Conservation (phyloP, 2,797 vertebrate species). For the Halcyon smyrnensis region DNA sequence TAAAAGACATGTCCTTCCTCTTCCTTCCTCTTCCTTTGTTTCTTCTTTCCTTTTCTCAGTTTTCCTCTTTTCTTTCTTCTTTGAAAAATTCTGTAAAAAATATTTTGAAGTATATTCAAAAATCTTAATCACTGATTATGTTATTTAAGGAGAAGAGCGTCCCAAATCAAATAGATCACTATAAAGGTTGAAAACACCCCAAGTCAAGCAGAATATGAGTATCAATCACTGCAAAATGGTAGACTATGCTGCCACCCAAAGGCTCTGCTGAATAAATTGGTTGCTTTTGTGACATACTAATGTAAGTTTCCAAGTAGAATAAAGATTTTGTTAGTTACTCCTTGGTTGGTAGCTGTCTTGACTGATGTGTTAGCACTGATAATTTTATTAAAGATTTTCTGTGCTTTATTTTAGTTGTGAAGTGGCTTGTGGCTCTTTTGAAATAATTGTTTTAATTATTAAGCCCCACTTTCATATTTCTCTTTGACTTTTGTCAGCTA, state of each 20-base stretch:
- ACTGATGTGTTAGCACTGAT: not conserved
- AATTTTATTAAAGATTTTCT: not conserved
- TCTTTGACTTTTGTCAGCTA: not conserved
- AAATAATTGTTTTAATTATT: not conserved
- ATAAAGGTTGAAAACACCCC: fast-evolving
- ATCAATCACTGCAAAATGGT: not conserved
- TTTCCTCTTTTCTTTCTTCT: not conserved
- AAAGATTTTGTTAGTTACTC: not conserved
- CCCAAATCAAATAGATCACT: not conserved
- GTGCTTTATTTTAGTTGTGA: not conserved
- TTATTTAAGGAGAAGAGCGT: not conserved
- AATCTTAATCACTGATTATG: not conserved
- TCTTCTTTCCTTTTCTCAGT: not conserved
- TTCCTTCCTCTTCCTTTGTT: not conserved
- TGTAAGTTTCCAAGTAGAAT: not conserved
- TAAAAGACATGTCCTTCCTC: fast-evolving
- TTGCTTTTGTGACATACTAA: not conserved
- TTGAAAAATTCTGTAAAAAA: not conserved
- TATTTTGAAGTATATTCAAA: not conserved
- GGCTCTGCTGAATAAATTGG: not conserved
- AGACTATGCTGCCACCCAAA: constrained; percentile 45
- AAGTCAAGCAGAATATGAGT: not conserved
- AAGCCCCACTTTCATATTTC: not conserved
- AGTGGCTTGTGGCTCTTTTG: not conserved
- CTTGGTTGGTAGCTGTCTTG: not conserved